Evolutionary conservation across 2,797 vertebrate species (phyloP), one percentile per base, ranked within the genome.

Genomic region (Melanotaenia parkinsoni): DNA sequence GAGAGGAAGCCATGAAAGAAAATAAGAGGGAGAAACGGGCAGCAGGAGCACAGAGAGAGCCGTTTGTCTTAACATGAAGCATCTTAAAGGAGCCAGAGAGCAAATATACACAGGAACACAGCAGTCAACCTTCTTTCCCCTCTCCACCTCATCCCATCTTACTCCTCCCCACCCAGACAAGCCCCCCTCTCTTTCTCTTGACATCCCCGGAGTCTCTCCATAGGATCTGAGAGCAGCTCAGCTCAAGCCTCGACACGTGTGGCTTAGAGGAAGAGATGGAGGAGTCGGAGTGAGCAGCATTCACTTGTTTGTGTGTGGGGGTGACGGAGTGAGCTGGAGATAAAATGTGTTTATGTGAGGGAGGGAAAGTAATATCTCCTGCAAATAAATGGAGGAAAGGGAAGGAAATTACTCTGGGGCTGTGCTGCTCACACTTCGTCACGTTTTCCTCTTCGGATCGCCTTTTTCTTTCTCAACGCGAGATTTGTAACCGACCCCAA

Each of bases 221-320:
- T 81, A 91, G 91, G 91, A 94, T 91, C 89, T 91, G 76, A 93
- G 90, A 92, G 80, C 76, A 74, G 86, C 87, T 89, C 88, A 84
- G 86, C 88, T 92, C 93, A 91, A 93, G 92, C 87, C 91, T 89
- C 81, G 88, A 94, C 92, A 93, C 88, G 90, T 93, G 92, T 85
- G 88, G 51, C 60, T n/a, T 77, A 67, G 85, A 78, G 78, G 59
- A 63, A 66, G 60, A 70, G 71, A 75, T 56, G 71, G 69, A 64
- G 66, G 80, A 75, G 70, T 13, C 54, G 80, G 80, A 81, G 63
- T 2, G 75, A 80, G 82, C 63, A 61, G 63, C 66, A 51, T 69
- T 79, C 51, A 80, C 62, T 79, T 73, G 69, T 76, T 67, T 60
- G 70, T 72, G 61, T 38, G 59, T 51, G 76, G 58, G 72, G 24